These are phyloP conservation scores for Halcyon leucocephala DNA, from an alignment of 2,797 vertebrate genomes.

Conservation along the genomic window DNA sequence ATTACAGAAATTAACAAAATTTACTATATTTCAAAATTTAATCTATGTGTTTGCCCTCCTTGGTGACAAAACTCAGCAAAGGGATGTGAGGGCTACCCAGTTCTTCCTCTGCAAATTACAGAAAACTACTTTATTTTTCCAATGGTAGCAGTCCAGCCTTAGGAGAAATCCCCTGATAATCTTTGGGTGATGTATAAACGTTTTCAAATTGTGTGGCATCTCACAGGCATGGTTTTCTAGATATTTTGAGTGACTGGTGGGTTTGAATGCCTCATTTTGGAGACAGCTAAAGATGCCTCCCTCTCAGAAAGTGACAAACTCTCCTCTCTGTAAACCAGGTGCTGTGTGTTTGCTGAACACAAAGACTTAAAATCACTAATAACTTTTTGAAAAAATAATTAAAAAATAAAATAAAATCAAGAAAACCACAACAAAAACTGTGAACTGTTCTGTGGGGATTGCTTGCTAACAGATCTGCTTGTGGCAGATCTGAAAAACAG, in stretches of 20 bases:
- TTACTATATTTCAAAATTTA: not conserved
- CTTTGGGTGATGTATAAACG: not conserved
- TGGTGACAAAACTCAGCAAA: not conserved
- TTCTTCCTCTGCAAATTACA: not conserved
- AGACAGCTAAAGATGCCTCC: not conserved
- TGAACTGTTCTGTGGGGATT: no score
- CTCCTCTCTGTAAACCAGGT: not conserved
- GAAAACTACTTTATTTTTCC: not conserved
- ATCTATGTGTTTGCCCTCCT: not conserved
- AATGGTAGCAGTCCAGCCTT: not conserved
- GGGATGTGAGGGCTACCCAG: not conserved
- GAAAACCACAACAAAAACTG: not conserved
- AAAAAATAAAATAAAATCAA: accelerated
- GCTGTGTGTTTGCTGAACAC: not conserved
- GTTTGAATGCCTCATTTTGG: not conserved
- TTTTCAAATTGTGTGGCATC: not conserved
- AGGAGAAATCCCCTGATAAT: not conserved
- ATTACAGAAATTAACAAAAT: not conserved
- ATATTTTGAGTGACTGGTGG: not conserved
- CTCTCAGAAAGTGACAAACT: not conserved
- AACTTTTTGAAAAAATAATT: not conserved
- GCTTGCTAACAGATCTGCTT: not conserved
- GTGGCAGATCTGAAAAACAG: not conserved
- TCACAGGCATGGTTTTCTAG: not conserved
- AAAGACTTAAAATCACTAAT: not conserved